Evolutionary conservation across 1,140 invertebrate species (phyloP).

Genomic region (Ceratosolen solmsi): DNA sequence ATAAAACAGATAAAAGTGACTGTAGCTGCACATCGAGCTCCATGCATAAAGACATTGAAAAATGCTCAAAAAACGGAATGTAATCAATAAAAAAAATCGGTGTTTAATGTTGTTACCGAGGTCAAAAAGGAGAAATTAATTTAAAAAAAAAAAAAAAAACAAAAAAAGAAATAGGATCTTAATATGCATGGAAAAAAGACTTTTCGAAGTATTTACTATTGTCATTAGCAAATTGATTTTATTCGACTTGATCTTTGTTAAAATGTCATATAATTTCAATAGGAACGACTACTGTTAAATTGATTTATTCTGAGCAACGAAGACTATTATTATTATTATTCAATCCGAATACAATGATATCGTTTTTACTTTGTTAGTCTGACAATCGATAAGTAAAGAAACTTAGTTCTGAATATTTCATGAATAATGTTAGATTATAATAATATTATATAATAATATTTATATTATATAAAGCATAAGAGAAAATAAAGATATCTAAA

Average conservation of each 20-base stretch:
- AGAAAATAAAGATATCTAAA: no score
- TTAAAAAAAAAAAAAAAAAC: slow-evolving; percentile 26
- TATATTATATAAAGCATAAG: no score
- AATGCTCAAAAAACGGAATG: slow-evolving; percentile 67
- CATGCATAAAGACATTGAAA: slow-evolving; percentile 73
- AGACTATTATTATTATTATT: background rate
- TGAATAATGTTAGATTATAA: no score
- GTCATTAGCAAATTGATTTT: background rate
- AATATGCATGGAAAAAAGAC: slow-evolving; percentile 42
- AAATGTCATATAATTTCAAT: background rate
- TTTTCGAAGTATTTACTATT: slow-evolving; percentile 44
- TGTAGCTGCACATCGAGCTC: slow-evolving; percentile 73
- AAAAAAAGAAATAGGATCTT: slow-evolving; percentile 33
- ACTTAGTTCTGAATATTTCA: no score
- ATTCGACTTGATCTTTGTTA: background rate
- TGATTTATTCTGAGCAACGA: background rate
- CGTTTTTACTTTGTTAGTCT: no score
- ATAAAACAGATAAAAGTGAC: slow-evolving; percentile 69
- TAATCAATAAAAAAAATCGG: slow-evolving; percentile 59
- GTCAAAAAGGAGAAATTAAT: slow-evolving; percentile 25
- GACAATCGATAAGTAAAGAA: no score
- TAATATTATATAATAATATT: no score
- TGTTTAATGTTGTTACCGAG: slow-evolving; percentile 46
- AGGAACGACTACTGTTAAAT: background rate
- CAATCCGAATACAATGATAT: no score